Base-by-base conservation (phyloP, 2,888 invertebrate species). In the Diarsia mendica region DNA sequence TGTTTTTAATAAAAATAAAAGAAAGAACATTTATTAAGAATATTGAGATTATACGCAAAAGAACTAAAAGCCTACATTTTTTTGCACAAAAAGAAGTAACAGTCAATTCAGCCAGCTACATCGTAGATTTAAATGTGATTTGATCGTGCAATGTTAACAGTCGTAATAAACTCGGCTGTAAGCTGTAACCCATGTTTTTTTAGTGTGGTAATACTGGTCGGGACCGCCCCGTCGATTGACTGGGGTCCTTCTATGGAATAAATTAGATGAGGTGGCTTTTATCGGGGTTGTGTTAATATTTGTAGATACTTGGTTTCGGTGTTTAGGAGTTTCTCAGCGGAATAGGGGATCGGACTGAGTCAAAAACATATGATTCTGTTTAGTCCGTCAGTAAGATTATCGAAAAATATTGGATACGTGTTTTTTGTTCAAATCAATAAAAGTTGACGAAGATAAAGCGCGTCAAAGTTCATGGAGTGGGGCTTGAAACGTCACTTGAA, bases 111-210 rank as follows among this genome's bases (percentile, higher is more conserved):
- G 73, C 69, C 67, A 76, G 70, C 71, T 67, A 82, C 74, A 77
- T 73, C 68, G 82, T 77, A 77, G 71, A 85, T 88, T 89, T 87
- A 84, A 88, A 83, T 82, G 85, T 72, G 84, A 89, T 88, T 82
- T 76, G 83, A 84, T 80, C 79, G 79, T 75, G 70, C 78, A 75
- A 79, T 89, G 88, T 89, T 86, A 89, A 88, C 87, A 87, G 73
- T 76, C 78, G 87, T 82, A 88, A 88, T 88, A 88, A 88, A 89
- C 61, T 67, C 69, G 61, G 70, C 28, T 48, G 66, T 85, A 79
- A 83, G 70, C 28, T 48, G 66, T 85, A 79, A 83, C 80, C 76
- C 74, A 69, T 84, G 85, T 83, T 85, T 89, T 88, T 88, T 89
- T 87, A 85, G 85, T 77, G 81, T 79, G 66, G 75, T 77, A 85